Evolutionary conservation across 2,888 invertebrate genomes (phyloP).

Genomic region (Coronaproctus castanopsis): DNA sequence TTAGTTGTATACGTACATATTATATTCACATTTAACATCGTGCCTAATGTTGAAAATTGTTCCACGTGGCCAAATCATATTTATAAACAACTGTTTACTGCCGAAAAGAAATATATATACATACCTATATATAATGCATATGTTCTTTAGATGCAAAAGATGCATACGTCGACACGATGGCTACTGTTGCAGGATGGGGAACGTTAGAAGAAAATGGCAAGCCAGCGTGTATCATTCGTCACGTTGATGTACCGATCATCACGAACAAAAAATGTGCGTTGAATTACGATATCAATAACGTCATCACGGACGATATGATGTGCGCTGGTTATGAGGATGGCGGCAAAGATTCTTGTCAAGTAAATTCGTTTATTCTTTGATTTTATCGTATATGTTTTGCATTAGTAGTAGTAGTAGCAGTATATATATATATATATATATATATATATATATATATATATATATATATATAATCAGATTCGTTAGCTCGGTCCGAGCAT

Average conservation of each 20-base stretch:
- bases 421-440: background rate
- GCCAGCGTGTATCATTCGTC: constrained; percentile 60
- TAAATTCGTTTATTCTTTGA: constrained; percentile 25
- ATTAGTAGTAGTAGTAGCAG: background rate
- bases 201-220: constrained; percentile 67
- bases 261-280: constrained; percentile 51
- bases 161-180: constrained; percentile 48
- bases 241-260: constrained; percentile 54
- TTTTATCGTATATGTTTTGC: background rate
- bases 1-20: no score
- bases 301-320: constrained; percentile 77
- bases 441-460: background rate
- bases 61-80: no score
- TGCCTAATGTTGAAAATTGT: no score
- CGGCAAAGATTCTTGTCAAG: constrained; percentile 63
- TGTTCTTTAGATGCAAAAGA: no score
- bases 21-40: no score
- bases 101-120: no score
- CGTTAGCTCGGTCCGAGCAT: background rate
- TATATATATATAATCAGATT: background rate
- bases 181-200: constrained; percentile 70
- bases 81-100: no score
- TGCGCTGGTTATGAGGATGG: constrained; percentile 63
- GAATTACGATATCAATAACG: constrained; percentile 50
- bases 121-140: no score